Evolutionary conservation across 2,888 invertebrate genomes (phyloP).

Genomic region (Agonopterix alstromeriana): DNA sequence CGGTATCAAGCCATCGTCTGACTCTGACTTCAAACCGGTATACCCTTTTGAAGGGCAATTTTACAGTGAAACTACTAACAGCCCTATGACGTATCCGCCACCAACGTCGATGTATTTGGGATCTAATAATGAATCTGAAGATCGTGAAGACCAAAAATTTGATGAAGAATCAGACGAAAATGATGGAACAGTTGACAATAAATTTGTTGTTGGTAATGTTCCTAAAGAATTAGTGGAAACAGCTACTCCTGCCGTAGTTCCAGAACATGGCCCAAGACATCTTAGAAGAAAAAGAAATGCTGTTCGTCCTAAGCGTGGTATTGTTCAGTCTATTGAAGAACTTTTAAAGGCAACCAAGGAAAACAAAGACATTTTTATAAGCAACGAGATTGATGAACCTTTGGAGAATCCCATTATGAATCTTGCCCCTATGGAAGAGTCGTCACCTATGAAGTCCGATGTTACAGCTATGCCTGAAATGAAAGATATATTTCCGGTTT

Average conservation of each 20-base stretch:
- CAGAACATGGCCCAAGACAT: constrained; percentile 80
- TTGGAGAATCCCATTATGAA: constrained; percentile 34
- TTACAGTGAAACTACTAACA: constrained; percentile 56
- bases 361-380: constrained; percentile 58
- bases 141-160: constrained; percentile 47
- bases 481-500: constrained; percentile 41
- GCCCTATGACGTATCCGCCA: constrained; percentile 52
- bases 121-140: constrained; percentile 54
- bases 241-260: constrained; percentile 77
- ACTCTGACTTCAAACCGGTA: constrained; percentile 65
- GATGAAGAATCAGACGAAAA: constrained; percentile 34
- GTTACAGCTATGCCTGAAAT: constrained; percentile 21
- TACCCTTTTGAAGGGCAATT: constrained; percentile 65
- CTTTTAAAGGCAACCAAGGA: constrained; percentile 48
- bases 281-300: constrained; percentile 37
- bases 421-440: constrained; percentile 26
- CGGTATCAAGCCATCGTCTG: constrained; percentile 59
- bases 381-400: constrained; percentile 67
- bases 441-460: constrained; percentile 20
- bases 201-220: constrained; percentile 82
- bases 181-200: constrained; percentile 47
- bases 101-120: constrained; percentile 70
- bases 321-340: constrained; percentile 58
- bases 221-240: constrained; percentile 76
- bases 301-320: constrained; percentile 34